Conservation (phyloP, 2,113 vertebrate species). For the Piaya cayana region DNA sequence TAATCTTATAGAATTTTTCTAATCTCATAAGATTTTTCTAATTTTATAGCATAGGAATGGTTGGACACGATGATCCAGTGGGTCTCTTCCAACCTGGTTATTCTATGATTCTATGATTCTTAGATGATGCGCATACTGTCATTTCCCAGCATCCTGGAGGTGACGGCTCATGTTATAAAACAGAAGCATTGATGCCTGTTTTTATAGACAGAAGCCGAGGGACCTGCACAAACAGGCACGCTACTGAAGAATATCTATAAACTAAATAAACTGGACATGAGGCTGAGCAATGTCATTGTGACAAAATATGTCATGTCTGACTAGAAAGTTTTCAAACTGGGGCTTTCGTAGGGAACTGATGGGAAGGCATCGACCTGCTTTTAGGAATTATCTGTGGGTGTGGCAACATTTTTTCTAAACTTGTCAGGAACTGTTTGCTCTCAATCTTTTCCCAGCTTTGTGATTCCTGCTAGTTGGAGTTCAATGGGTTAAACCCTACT, state of each 20-base stretch:
- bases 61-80: no score
- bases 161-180: neutral
- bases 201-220: neutral
- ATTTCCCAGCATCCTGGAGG: neutral
- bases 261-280: neutral
- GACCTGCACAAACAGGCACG: neutral
- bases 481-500: neutral
- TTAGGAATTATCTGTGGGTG: neutral
- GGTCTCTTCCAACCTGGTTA: no score
- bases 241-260: neutral
- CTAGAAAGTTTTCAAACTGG: neutral
- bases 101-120: no score
- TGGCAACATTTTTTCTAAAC: neutral
- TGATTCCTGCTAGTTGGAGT: neutral
- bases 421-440: neutral
- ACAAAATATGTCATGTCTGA: neutral
- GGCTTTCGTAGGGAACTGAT: neutral
- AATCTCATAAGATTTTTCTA: no score
- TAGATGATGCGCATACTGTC: neutral
- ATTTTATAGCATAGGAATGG: no score
- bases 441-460: neutral
- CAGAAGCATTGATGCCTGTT: neutral
- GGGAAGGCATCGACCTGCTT: neutral
- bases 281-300: neutral
- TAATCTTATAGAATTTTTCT: no score